A percentile compares a stretch with the other conserved stretches of the same genome.
Evolutionary conservation across 1,140 invertebrate genomes (phyloP).

Genomic region (Oreohelix idahoensis): DNA sequence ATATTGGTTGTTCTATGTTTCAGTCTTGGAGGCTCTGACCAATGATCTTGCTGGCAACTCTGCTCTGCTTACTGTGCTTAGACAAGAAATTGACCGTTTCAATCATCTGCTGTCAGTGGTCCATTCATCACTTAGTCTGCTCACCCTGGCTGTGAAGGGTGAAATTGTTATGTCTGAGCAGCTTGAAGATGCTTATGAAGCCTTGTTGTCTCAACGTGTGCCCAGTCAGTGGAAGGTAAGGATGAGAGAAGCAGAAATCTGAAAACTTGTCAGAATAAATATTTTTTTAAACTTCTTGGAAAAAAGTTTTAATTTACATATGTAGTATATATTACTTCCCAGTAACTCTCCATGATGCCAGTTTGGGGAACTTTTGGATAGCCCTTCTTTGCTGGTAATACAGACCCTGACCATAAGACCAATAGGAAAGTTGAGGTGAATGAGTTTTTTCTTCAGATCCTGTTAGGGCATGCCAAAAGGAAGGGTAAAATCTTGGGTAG

Average conservation of each 20-base stretch:
- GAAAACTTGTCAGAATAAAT: too few species aligned
- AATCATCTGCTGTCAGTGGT: slow-evolving; percentile 82
- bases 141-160: slow-evolving; percentile 86
- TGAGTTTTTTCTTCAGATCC: too few species aligned
- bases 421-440: too few species aligned
- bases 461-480: too few species aligned
- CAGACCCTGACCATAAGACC: too few species aligned
- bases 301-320: too few species aligned
- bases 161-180: slow-evolving; percentile 89
- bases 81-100: slow-evolving; percentile 89
- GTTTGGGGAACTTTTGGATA: too few species aligned
- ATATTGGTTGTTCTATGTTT: slow-evolving; percentile 28
- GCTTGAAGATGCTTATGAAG: slow-evolving; percentile 84
- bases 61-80: slow-evolving; percentile 82
- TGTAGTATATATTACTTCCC: too few species aligned
- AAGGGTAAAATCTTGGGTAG: too few species aligned
- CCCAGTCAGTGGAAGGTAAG: slow-evolving; percentile 69
- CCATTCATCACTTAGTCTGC: slow-evolving; percentile 80
- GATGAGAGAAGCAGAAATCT: not conserved
- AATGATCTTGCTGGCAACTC: slow-evolving; percentile 62
- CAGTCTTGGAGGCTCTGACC: slow-evolving; percentile 59
- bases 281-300: too few species aligned
- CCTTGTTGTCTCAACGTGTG: slow-evolving; percentile 83
- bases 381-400: too few species aligned
- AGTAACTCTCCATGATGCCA: too few species aligned